Evolutionary conservation across 2,888 invertebrate genomes (phyloP), one percentile per base, ranked within the genome.

Genomic region (Pseudolycoriella hygida): DNA sequence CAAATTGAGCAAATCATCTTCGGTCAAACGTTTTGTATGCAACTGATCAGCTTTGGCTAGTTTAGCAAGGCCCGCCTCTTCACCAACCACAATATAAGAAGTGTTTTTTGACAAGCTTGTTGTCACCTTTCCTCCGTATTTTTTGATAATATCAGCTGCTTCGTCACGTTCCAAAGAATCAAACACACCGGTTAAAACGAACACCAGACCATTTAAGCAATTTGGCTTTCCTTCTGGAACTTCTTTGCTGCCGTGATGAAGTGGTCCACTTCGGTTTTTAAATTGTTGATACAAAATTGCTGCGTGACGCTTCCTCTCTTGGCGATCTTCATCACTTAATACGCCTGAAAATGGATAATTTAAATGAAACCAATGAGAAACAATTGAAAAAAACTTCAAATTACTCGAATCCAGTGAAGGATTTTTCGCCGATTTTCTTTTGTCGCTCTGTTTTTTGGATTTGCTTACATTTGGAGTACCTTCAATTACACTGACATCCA

Each of bases 121-220:
- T 48, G 84, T 80, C 2, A 84, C 71, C 57, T 76, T 74, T 1
- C 92, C 94, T 1, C 92, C 89, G 60, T 82, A 82, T 52, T 78
- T 76, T 46, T 74, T 76, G 12, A 93, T 76, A 5, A 88, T 67
- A 1, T 72, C 73, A 31, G 73, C 71, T 3, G 81, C 75, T 55
- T 89, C 88, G 4, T 88, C 85, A 12, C 84, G 71, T 54, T 89
- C 88, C 52, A 93, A 68, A 0, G 89, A 89, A 56, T 93, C 90
- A 40, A 90, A 66, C 2, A 92, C 81, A 30, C 92, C 94, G 34
- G 90, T 92, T 44, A 89, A 64, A 4, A 87, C 60, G 56, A 88
- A 86, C 3, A 74, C 76, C 46, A 76, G 65, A 44, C 80, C 76
- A 43, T 72, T 72, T 2, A 88, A 64, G 57, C 87, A 87, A 57